Base-by-base conservation (phyloP, 2,113 vertebrate genomes). In the Toxotes chatareus region DNA sequence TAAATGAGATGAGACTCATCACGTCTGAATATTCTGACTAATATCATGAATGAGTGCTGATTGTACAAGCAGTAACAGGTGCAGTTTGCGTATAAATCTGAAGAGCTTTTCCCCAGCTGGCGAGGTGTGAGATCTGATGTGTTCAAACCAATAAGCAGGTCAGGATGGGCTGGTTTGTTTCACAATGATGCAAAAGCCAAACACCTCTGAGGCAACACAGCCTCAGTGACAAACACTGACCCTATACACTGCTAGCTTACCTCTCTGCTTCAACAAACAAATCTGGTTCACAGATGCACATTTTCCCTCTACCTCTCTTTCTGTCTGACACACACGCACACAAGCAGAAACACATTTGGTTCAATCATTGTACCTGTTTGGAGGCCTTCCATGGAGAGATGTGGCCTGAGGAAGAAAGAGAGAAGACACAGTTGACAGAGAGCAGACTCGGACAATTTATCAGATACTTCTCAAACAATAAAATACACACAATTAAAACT, bases 311-410 rank as follows among this genome's bases (percentile, higher is more conserved):
- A 2, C 13, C 6, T 14, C 23, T 10, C n/a, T 31, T 36, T 60
- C n/a, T 46, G 7, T 61, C 40, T 31, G 3, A 3, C 71, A 34
- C 16, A 59, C 16, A 5, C 59, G 13, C 57, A 47, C 55, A 69
- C 34, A 64, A 42, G 38, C 55, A 75, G 8, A 70, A 57, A 68
- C 19, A 68, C 27, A 56, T 27, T 53, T 21, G 38, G 23, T 46
- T 78, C 13, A 67, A 34, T 82, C 13, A 51, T 1, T 1, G 8
- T 97, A 99, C 98, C 96, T 98, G 97, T 95, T 99, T 99, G 94
- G 97, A 96, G 92, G 96, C 96, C 93, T 99, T 99, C 97, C 98
- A 99, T 34, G 97, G 97, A 94, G 98, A 97, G 94, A 97, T 97
- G 93, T 99, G 97, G 93, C 97, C 98, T 99, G 94, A 79, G 94